Evolutionary conservation across 2,797 vertebrate species (phyloP), one percentile per base, ranked within the genome.

Genomic region (Sebastiscus tertius): DNA sequence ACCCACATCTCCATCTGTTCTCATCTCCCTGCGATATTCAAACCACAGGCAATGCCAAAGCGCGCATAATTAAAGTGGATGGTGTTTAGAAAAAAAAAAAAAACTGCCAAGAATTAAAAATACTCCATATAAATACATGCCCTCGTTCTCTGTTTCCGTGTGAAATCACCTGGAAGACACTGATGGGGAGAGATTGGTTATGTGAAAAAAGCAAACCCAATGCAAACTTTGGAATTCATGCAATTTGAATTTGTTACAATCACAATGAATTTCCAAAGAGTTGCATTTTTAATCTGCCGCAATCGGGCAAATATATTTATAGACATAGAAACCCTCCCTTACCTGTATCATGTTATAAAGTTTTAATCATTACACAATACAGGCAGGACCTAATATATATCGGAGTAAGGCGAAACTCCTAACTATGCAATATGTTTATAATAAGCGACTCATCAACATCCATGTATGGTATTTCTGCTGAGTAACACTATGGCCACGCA

Each of bases 211-310:
- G 11, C 83, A 90, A 93, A 90, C 69, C 22, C 78, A 86, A 85
- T 76, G 71, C 90, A 95, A 96, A 92, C 90, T 95, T 94, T 90
- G 94, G 93, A 96, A 96, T 93, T 95, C 93, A 95, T 95, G 95
- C 89, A 94, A 94, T 94, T 90, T 92, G 68, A 86, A 87, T 76
- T 52, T 87, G 82, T 91, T 88, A 85, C 59, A 69, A 93, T 95
- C 89, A 84, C 93, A 93, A 61, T 86, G 91, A 84, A 87, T 73
- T 91, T 95, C 93, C 94, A 96, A 96, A 96, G 87, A 87, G 87
- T 94, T 95, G 93, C 89, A 93, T 91, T 83, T 88, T 90, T 58
- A 85, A 82, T 88, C 86, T 80, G 90, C 82, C 74, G 80, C 61
- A 89, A 74, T 64, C 27, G 20, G 86, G 82, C 72, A 87, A 87